Base-by-base conservation (phyloP, 2,888 invertebrate genomes). In the Sylvicola fuscatus region DNA sequence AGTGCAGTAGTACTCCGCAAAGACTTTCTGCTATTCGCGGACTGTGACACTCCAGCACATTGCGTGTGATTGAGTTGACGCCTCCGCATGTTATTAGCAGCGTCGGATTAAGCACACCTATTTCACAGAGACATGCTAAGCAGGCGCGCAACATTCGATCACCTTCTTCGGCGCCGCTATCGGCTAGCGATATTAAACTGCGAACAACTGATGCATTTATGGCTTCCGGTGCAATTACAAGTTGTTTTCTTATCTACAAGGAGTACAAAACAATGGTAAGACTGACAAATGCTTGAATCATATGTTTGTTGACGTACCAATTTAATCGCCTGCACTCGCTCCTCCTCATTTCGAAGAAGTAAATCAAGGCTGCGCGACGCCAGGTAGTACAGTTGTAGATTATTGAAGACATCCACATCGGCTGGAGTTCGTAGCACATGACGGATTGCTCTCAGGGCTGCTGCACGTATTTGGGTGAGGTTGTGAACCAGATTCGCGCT, bases 1-100 rank as follows among this genome's bases (percentile, higher is more conserved):
- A 66, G 53, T 80, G 79, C 34, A 95, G 61, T 27, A 95, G 60
- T 11, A 87, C 82, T 1, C 86, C 87, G 44, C 92, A 77, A 2
- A 93, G 62, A 3, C 90, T 81, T 57, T 95, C 95, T 5, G 84
- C 78, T 60, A 92, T 83, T 41, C 82, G 72, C 1, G 90, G 83
- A 45, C 82, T 82, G 44, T 83, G 79, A 50, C 81, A 84, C 50
- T 84, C 83, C 30, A 86, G 66, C 14, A 87, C 67, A 51, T 83
- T 86, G 40, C 83, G 70, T 1, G 83, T 72, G 35, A 83, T 68
- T 5, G 87, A 79, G 39, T 74, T 72, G 34, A 92, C 79, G 13
- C 90, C 86, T 7, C 84, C 84, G 49, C 79, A 77, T 32, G 69
- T 65, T 47, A 87, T 77, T 46, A 87, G 73, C 43, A 82, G 58